Base-by-base conservation (phyloP, 2,888 invertebrate genomes). In the Ariolimax columbianus region DNA sequence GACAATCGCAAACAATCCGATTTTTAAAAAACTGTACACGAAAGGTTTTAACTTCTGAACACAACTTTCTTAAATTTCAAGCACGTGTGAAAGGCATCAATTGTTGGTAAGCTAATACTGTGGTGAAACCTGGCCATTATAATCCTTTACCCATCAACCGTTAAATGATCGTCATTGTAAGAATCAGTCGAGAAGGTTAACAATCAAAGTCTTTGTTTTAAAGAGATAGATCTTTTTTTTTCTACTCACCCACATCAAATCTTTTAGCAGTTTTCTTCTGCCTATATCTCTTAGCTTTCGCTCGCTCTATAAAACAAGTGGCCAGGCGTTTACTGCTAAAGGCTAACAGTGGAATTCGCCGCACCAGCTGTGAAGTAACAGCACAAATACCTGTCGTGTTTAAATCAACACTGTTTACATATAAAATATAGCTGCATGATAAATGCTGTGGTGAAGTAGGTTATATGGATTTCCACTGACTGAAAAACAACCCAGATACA, bases 221-320 rank as follows among this genome's bases (percentile, higher is more conserved):
- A 6, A n/a, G 9, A n/a, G 11, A 63, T 6, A n/a, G 4, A 63
- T 3, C 26, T 4, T 4, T n/a, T 3, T n/a, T 63, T 63, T 4
- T 63, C n/a, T n/a, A 82, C 82, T 73, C 55, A 82, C 82, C 82
- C 17, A 17, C 14, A 82, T n/a, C 30, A 73, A 0, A 66, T 40
- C 63, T n/a, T 55, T 51, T 55, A 40, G 33, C 51, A n/a, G 40
- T 82, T 73, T 72, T 47, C 82, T 36, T 70, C 51, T 33, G 40
- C 36, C 83, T 83, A 66, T 83, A 83, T 23, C 75, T 43, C 66
- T 73, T 83, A n/a, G 63, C 83, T 77, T 83, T 83, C 36, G 68
- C 83, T 11, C 83, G 40, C 55, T 83, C 83, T 63, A 59, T 23
- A 66, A 83, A 83, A 83, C 38, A 63, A 66, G 43, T 43, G 43